Evolutionary conservation across 2,888 invertebrate species (phyloP).

Genomic region (Odontomyia ornata): DNA sequence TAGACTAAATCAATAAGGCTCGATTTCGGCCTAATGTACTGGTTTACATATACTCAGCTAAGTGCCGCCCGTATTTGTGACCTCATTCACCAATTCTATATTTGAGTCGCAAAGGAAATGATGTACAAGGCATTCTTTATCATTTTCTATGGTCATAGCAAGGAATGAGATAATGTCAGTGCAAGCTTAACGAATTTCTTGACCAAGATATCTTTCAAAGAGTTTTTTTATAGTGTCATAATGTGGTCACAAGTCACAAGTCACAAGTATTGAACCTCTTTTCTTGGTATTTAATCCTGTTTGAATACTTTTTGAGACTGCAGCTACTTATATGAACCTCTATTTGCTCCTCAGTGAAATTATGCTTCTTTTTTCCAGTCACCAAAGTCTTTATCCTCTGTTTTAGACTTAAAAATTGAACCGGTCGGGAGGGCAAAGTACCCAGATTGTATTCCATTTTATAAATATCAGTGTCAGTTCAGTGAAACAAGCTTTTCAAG

Average conservation of each 20-base stretch:
- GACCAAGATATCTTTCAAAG: conserved; percentile 82
- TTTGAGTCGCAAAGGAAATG: conserved; percentile 79
- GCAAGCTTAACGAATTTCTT: conserved; percentile 79
- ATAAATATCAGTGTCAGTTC: too few species aligned
- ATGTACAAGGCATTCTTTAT: conserved; percentile 88
- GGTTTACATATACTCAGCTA: conserved; percentile 90
- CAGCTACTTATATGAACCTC: too few species aligned
- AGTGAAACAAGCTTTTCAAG: too few species aligned
- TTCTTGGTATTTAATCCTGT: too few species aligned
- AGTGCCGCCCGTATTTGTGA: conserved; percentile 97
- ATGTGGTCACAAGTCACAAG: conserved; percentile 90
- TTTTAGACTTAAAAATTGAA: too few species aligned
- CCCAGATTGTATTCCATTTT: too few species aligned
- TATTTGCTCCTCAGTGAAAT: too few species aligned
- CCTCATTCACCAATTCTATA: conserved; percentile 96
- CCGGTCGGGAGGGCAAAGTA: too few species aligned
- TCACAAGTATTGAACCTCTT: too few species aligned
- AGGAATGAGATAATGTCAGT: conserved; percentile 95
- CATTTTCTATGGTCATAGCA: conserved; percentile 85
- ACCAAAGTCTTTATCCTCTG: too few species aligned
- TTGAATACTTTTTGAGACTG: too few species aligned
- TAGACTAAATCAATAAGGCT: conserved; percentile 80
- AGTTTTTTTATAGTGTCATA: conserved; percentile 88
- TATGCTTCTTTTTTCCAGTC: too few species aligned
- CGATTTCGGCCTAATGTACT: conserved; percentile 79